Percentiles rank a stretch among this genome's conserved stretches.
phyloP scores from a whole-genome alignment of 1,140 invertebrate genomes.

The Rhizoglyphus robini region DNA sequence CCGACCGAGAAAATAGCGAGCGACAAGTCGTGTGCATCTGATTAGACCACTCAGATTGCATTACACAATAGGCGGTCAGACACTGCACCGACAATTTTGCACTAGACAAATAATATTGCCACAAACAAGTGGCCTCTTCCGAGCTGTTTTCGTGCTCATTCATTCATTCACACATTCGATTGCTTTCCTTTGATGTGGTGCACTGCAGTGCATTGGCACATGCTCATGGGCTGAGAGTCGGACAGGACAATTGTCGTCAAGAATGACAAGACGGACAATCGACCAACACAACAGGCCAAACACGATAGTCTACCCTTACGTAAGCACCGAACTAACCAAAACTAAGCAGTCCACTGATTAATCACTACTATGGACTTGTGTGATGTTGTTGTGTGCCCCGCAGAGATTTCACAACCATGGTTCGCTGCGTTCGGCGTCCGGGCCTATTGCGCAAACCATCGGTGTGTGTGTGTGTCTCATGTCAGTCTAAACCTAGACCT shows the following conservation, averaged over 20 bases:
- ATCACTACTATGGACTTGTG: no score
- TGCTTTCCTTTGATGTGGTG: neutral
- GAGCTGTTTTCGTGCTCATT: neutral
- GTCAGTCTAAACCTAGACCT: neutral
- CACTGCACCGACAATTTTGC: no score
- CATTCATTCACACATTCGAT: neutral
- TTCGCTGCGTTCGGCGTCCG: neutral
- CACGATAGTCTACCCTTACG: neutral
- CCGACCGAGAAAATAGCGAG: no score
- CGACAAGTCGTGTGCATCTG: neutral
- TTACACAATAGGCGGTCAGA: no score
- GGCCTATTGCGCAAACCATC: neutral
- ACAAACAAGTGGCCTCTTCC: neutral
- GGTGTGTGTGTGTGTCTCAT: slow-evolving; percentile 5
- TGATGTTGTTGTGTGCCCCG: no score
- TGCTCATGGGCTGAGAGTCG: neutral
- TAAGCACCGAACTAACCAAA: no score
- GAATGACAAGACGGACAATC: neutral
- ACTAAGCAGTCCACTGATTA: no score
- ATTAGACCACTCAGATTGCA: neutral
- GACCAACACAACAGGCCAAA: no score
- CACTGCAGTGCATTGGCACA: neutral
- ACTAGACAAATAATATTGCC: neutral
- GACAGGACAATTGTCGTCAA: neutral
- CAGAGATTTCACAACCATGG: neutral